Base-by-base conservation (phyloP, 2,113 vertebrate species). In the Vireo altiloquus region DNA sequence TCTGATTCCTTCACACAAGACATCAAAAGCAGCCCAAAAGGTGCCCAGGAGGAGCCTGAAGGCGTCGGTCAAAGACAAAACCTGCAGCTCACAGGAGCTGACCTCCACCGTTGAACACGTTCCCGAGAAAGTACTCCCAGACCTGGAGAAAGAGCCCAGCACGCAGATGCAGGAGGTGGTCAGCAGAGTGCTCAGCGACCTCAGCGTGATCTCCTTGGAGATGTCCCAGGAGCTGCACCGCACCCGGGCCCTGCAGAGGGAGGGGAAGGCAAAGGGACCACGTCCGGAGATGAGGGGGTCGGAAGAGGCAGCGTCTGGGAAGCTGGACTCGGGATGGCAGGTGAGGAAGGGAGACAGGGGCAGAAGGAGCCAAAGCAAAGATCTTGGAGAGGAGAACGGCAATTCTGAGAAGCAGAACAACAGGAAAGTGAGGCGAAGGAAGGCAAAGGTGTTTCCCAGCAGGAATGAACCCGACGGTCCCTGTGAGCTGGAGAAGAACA, bases 391-490 rank as follows among this genome's bases (percentile, higher is more conserved):
- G 9, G 20, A 79, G 22, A 93, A 64, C 1, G 4, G 49, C 35
- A 56, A 9, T 59, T 53, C 85, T 19, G 93, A 95, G 52, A 94
- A 74, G 72, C 97, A 89, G 61, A 30, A 87, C 1, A 96, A 30
- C 46, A 76, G 86, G 75, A 98, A 95, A 63, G 87, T 52, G 31
- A 95, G 95, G 37, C 94, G 90, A 56, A 96, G 72, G 21, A 96
- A 97, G 68, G 37, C 9, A 3, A 96, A 96, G 71, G 52, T 35
- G 14, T 49, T 77, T 75, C 28, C 46, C 72, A 87, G 37, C 54
- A 86, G 80, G 80, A 92, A 39, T 23, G 87, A 91, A 39, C 50
- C 53, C 0, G 1, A 1, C 9, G 33, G 22, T 78, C 77, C 57
- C 5, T 87, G 92, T 74, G 89, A 88, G 42, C 64, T 92, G 82